These are phyloP conservation scores for Isoperla grammatica DNA, from an alignment of 2,888 invertebrate species.

Conservation along the genomic window DNA sequence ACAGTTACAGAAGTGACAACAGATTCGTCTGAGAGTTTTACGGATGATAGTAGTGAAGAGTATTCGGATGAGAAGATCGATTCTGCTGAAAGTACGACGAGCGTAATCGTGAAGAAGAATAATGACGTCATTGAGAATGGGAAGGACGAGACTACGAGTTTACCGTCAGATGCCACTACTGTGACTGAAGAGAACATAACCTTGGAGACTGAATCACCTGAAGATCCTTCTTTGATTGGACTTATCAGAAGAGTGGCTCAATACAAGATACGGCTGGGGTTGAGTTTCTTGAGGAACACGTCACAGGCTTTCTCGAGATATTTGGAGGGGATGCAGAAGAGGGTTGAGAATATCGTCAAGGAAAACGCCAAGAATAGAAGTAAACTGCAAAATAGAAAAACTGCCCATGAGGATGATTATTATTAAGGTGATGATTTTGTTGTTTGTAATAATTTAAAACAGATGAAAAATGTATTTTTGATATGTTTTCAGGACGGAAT, in stretches of 20 bases:
- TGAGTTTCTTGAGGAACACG: conserved; percentile 61
- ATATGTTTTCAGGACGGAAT: conserved; percentile 22
- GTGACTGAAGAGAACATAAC: conserved; percentile 24
- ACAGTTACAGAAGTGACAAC: no score
- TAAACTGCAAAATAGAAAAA: conserved; percentile 9
- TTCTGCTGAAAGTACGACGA: no score
- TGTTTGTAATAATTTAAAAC: background rate
- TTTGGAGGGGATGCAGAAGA: conserved; percentile 53
- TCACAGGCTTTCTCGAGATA: conserved; percentile 62
- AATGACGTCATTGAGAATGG: no score
- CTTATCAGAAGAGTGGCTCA: conserved; percentile 60
- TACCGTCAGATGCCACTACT: conserved; percentile 1
- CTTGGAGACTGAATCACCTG: conserved; percentile 24
- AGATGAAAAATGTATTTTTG: background rate
- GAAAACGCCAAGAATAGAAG: background rate
- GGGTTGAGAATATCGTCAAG: conserved; percentile 10
- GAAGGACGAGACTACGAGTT: no score
- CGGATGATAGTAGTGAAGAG: no score
- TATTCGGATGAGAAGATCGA: no score
- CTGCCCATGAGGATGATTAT: conserved; percentile 10
- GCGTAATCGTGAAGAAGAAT: no score
- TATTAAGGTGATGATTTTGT: background rate
- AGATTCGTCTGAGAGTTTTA: no score
- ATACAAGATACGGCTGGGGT: conserved; percentile 60
- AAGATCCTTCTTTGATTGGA: conserved; percentile 47